These are phyloP conservation scores for Bombus pyrosoma DNA, from an alignment of 1,140 invertebrate species.

Conservation along the genomic window DNA sequence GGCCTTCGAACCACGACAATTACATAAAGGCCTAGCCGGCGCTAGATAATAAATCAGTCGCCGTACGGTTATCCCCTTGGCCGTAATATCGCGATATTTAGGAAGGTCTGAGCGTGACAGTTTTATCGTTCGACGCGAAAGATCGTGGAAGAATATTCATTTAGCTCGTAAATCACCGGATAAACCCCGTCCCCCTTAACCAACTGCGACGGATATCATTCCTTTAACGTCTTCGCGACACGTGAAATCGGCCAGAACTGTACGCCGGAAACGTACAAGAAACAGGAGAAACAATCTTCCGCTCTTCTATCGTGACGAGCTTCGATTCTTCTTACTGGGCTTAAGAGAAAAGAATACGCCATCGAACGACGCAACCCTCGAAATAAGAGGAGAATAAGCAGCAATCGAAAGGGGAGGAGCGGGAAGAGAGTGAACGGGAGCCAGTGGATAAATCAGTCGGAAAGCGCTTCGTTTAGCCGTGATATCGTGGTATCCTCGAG, in stretches of 20 bases:
- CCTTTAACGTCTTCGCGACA: slow-evolving; percentile 32
- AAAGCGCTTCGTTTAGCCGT: slow-evolving; percentile 70
- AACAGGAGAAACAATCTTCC: background rate
- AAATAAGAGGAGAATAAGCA: slow-evolving; percentile 24
- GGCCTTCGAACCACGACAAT: slow-evolving; percentile 33
- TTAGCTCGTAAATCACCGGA: slow-evolving; percentile 12
- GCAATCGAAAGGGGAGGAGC: background rate
- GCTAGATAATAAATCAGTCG: slow-evolving; percentile 48
- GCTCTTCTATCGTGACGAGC: background rate
- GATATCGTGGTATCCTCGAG: slow-evolving; percentile 68
- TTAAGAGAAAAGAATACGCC: slow-evolving; percentile 17
- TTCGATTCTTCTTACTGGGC: slow-evolving; percentile 7
- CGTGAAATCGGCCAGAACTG: slow-evolving; percentile 16
- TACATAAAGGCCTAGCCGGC: slow-evolving; percentile 10
- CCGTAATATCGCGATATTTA: slow-evolving; percentile 41
- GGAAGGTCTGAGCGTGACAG: slow-evolving; percentile 45
- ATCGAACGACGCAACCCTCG: slow-evolving; percentile 9
- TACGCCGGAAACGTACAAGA: background rate
- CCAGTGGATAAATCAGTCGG: slow-evolving; percentile 69
- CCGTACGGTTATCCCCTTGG: slow-evolving; percentile 39
- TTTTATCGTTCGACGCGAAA: slow-evolving; percentile 41
- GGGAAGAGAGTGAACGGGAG: slow-evolving; percentile 18
- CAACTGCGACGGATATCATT: background rate
- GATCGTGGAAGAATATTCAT: slow-evolving; percentile 49
- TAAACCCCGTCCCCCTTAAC: slow-evolving; percentile 5